Base-by-base conservation (phyloP, 1,140 invertebrate species). In the Mya arenaria region DNA sequence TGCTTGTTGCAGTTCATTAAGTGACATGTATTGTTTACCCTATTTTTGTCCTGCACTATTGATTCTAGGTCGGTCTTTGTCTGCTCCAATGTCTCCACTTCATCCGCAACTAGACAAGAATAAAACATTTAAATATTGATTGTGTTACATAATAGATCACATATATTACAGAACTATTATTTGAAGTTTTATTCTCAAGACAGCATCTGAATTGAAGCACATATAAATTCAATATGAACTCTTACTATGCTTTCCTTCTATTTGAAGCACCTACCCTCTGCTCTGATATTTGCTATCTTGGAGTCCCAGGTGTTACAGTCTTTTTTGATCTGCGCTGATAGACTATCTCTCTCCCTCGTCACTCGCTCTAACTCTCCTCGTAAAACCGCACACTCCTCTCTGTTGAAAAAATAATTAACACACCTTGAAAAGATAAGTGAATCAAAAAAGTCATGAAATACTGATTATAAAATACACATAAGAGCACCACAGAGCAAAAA, bases 261-360 rank as follows among this genome's bases (percentile, higher is more conserved):
- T 28, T 62, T 23, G 65, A 10, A 15, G n/a, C 28, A 74, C 83
- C 69, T 80, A 89, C 89, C 86, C 63, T 88, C 74, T 23, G 68
- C 13, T 13, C 82, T 82, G 19, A 83, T 73, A 13, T 48, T 69
- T 13, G 63, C 55, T 15, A 88, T 23, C 71, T 86, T 86, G 19
- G 77, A 74, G 34, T 85, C 75, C 85, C 84, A 87, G 25, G 75
- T 77, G 41, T 82, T 60, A 13, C 86, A 84, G 60, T 89, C 88
- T 17, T 89, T 72, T 78, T 85, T 84, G 30, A 90, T 84, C 66
- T 90, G 89, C 23, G 69, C 58, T 0, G 87, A 83, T 30, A 90
- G 55, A 55, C 69, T 68, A 66, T 90, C 88, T 52, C 89, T 83
- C 62, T 90, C 89, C 36, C 62, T 83, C 15, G 80, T 88, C 4